Evolutionary conservation across 2,113 vertebrate genomes (phyloP), one percentile per base, ranked within the genome.

Genomic region (Merops nubicus): DNA sequence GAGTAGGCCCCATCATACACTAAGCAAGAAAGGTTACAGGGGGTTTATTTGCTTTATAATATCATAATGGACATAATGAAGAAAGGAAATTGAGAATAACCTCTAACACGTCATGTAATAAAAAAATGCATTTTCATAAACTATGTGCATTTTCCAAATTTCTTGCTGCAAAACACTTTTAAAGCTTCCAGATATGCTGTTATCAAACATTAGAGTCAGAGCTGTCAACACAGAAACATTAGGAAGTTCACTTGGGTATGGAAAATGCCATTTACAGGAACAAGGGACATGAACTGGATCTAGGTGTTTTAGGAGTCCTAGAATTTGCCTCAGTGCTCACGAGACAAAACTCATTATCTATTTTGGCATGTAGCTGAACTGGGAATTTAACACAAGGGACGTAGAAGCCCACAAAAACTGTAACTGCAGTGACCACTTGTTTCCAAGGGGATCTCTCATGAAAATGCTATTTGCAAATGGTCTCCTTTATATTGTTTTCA

Each of bases 221-320:
- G 23, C 0, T 81, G 10, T 42, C 45, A 84, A 65, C 18, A 54
- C 23, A 81, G 56, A 86, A 63, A 34, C 15, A 28, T 56, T 31
- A 77, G 11, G 9, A 76, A 70, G 23, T 33, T 75, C 23, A n/a
- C 8, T 78, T 63, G 11, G 59, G 23, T 78, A 84, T 29, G 78
- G 81, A 91, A 86, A 91, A 88, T 54, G 29, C 2, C 51, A 51
- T 72, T 89, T 56, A 64, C 16, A 40, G 38, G 23, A 94, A 82
- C 2, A 1, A 70, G 60, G 22, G 16, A 65, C 17, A 33, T 63
- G 36, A 89, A 47, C 12, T 29, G 5, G 6, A 68, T 42, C 7
- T 28, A 72, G 15, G 20, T 25, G 67, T 74, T 91, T 80, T 74
- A 67, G 40, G 70, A 56, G 20, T 38, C 34, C 43, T 73, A 67